phyloP scores from a whole-genome alignment of 1,140 invertebrate genomes.

The Gonioctena quinquepunctata region DNA sequence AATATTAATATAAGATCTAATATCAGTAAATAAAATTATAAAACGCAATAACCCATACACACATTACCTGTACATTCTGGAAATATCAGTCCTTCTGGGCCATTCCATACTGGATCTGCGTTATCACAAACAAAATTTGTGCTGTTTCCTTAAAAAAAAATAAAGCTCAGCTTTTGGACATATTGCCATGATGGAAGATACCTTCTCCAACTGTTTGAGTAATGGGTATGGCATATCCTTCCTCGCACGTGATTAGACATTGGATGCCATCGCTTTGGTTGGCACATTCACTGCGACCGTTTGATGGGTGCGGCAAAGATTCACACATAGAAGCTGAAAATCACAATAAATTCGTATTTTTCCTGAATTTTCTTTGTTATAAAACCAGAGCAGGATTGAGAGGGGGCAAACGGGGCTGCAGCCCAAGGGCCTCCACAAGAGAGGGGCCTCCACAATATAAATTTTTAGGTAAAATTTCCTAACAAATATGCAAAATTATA shows the following conservation, averaged over 20 bases:
- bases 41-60: too few relatives aligned
- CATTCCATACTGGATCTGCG: slow-evolving; percentile 49
- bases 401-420: too few relatives aligned
- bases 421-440: too few relatives aligned
- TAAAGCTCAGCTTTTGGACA: neutral
- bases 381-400: too few relatives aligned
- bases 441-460: too few relatives aligned
- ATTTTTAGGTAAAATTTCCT: too few relatives aligned
- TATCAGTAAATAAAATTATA: neutral
- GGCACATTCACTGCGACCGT: slow-evolving; percentile 64
- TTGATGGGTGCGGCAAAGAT: slow-evolving; percentile 59
- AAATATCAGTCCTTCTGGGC: slow-evolving; percentile 46
- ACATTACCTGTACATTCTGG: slow-evolving; percentile 64
- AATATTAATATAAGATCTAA: too few relatives aligned
- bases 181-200: neutral
- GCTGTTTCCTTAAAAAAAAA: slow-evolving; percentile 25
- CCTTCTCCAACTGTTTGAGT: slow-evolving; percentile 47
- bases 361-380: neutral
- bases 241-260: slow-evolving; percentile 64
- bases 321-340: slow-evolving; percentile 63
- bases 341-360: neutral
- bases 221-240: slow-evolving; percentile 64
- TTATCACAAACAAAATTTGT: slow-evolving; percentile 45
- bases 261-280: slow-evolving; percentile 55
- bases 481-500: too few relatives aligned